Conservation (phyloP, 2,113 vertebrate species). For the Barbus barbus region DNA sequence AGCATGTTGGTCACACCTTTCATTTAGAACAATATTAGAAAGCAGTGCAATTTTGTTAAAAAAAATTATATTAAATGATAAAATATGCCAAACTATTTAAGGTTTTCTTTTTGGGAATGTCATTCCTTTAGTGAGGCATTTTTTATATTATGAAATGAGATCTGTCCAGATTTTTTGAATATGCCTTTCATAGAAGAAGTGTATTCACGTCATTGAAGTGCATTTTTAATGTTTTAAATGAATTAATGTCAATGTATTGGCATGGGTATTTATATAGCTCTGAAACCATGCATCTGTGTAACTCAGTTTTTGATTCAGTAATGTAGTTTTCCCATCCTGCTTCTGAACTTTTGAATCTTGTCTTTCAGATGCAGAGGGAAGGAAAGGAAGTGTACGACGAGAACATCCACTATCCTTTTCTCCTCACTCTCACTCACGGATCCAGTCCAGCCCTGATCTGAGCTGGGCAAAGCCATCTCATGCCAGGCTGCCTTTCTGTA, state of each 20-base stretch:
- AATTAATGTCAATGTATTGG: too few species aligned
- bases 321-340: neutral
- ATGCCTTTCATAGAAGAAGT: neutral
- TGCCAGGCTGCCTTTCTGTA: constrained; percentile 56
- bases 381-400: constrained; percentile 87
- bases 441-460: constrained; percentile 52
- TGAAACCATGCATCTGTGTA: too few species aligned
- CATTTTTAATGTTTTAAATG: neutral
- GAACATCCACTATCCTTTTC: constrained; percentile 94
- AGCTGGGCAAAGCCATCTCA: constrained; percentile 43
- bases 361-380: constrained; percentile 89
- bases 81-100: neutral
- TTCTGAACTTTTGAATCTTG: constrained; percentile 8
- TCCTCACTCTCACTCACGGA: constrained; percentile 84
- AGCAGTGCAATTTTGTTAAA: neutral
- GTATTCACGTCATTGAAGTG: neutral
- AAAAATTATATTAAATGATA: neutral
- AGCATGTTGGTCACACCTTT: neutral
- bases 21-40: too few species aligned
- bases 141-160: neutral
- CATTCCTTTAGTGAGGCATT: neutral
- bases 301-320: neutral
- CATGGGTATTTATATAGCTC: too few species aligned
- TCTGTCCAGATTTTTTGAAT: too few species aligned
- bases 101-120: neutral